Evolutionary conservation across 2,113 vertebrate species (phyloP), one percentile per base, ranked within the genome.

Genomic region (Gobio gobio): DNA sequence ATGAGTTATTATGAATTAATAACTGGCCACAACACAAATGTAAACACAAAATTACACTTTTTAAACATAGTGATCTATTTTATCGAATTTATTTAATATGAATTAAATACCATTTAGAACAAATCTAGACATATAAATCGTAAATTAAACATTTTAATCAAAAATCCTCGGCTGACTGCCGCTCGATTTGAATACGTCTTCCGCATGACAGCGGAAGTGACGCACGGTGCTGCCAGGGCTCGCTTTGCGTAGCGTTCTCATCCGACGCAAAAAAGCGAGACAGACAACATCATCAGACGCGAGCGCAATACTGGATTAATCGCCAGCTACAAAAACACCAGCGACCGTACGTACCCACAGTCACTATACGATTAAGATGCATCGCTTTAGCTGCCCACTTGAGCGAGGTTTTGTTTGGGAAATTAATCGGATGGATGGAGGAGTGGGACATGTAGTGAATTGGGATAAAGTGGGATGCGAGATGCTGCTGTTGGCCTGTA

Each of bases 191-290:
- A 43, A 59, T n/a, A 78, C 54, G 76, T 18, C 1, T 10, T 82
- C 75, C 76, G 82, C 76, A 3, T 13, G 1, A n/a, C 22, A 73
- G 8, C 92, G 94, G 93, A 94, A 93, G 93, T 95, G 94, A 94
- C 94, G 94, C 90, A 75, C 9, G 18, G 83, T 86, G 86, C 89
- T 77, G 85, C 20, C 10, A 89, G 90, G 90, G 89, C 90, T 93
- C 88, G 26, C 47, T 56, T 49, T 83, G 90, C 83, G 78, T 83
- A 88, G 72, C 64, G 54, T 74, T 59, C 26, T 75, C 77, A 75
- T 72, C 59, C 43, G 64, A 63, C 78, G 63, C 16, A 26, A 84
- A 36, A 89, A 83, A 91, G 87, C 90, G 88, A 91, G 91, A 90
- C 90, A 91, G 74, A 22, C 89, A 91, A 88, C 90, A 89, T 43